phyloP scores from a whole-genome alignment of 1,140 invertebrate genomes.

The Heliconius congener region DNA sequence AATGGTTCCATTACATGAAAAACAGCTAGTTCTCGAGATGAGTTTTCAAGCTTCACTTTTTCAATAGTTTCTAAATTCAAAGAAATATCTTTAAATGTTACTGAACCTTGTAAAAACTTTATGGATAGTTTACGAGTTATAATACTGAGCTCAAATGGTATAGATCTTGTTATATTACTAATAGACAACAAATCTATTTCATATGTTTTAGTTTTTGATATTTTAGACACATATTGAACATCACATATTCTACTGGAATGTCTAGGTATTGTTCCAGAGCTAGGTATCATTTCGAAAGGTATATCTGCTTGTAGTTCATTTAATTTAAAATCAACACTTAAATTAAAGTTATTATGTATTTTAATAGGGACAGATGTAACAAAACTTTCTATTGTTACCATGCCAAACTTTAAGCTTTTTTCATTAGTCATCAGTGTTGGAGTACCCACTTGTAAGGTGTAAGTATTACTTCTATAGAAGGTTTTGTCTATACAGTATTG shows the following conservation, averaged over 20 bases:
- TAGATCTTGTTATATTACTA: slow-evolving; percentile 42
- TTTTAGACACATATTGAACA: slow-evolving; percentile 60
- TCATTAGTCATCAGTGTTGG: slow-evolving; percentile 60
- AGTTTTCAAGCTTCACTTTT: slow-evolving; percentile 70
- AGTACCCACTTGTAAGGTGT: slow-evolving; percentile 58
- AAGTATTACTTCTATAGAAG: slow-evolving; percentile 57
- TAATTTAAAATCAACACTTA: slow-evolving; percentile 62
- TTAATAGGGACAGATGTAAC: slow-evolving; percentile 63
- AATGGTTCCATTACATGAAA: slow-evolving; percentile 70
- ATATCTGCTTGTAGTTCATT: slow-evolving; percentile 52
- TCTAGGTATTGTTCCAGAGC: slow-evolving; percentile 50
- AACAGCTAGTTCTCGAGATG: slow-evolving; percentile 68
- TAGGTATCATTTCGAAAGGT: slow-evolving; percentile 68
- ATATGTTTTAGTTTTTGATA: slow-evolving; percentile 64
- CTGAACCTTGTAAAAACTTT: slow-evolving; percentile 64
- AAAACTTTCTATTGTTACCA: slow-evolving; percentile 70
- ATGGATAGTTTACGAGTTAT: slow-evolving; percentile 65
- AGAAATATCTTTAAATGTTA: slow-evolving; percentile 70
- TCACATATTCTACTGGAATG: slow-evolving; percentile 65
- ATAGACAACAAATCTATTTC: slow-evolving; percentile 61
- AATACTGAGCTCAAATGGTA: slow-evolving; percentile 65
- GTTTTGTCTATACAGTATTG: slow-evolving; percentile 60
- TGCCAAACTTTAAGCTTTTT: slow-evolving; percentile 71
- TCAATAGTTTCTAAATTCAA: slow-evolving; percentile 67
- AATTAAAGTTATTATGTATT: slow-evolving; percentile 68